phyloP scores from a whole-genome alignment of 2,113 vertebrate species.

The Talpa occidentalis region DNA sequence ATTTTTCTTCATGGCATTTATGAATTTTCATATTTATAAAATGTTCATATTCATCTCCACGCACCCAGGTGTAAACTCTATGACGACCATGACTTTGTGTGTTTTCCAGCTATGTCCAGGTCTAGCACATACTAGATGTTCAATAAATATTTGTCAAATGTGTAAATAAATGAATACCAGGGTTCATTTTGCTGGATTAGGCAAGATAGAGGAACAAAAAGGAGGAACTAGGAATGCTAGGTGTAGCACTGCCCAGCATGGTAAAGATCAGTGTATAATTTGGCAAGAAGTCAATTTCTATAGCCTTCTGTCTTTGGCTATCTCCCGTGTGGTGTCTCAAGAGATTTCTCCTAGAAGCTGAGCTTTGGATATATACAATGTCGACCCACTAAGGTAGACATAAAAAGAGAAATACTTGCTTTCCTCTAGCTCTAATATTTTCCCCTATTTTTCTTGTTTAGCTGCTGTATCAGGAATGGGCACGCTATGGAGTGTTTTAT shows the following conservation, averaged over 20 bases:
- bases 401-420: not conserved
- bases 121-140: not conserved
- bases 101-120: not conserved
- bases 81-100: not conserved
- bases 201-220: not conserved
- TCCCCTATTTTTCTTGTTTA: slow-evolving; percentile 75
- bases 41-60: not conserved
- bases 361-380: not conserved
- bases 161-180: not conserved
- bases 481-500: slow-evolving; percentile 96
- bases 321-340: not conserved
- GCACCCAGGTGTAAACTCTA: not conserved
- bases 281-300: not conserved
- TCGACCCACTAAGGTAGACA: not conserved
- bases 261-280: not conserved
- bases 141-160: not conserved
- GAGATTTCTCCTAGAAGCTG: slow-evolving; percentile 14
- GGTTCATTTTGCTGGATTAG: not conserved
- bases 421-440: not conserved
- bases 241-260: not conserved
- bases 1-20: not conserved
- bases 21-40: not conserved
- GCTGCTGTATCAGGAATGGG: slow-evolving; percentile 97
- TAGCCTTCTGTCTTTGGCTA: not conserved
- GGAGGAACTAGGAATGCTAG: not conserved